Evolutionary conservation across 2,797 vertebrate species (phyloP), one percentile per base, ranked within the genome.

Genomic region (Sebastes trivittatus): DNA sequence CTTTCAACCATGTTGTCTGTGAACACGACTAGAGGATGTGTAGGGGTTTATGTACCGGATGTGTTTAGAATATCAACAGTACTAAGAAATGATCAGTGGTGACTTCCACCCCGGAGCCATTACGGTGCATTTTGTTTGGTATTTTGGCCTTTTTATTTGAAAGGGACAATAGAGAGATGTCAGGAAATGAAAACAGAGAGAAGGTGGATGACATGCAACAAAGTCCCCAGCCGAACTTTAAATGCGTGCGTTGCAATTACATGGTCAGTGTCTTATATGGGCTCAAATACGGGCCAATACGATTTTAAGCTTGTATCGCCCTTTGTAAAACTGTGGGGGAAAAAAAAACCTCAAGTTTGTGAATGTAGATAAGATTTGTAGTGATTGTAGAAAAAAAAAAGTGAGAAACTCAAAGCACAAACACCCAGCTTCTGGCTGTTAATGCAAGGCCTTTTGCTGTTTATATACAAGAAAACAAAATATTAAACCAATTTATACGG

Each of bases 1-100:
- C 72, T 38, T 70, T 77, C 8, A 72, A 52, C 11, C n/a, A 30
- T 61, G 72, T 65, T 69, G 22, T 78, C 20, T 74, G 66, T 80
- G 74, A 82, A 16, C 3, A 25, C 52, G 36, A n/a, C 2, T 30
- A 1, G 16, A 67, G 29, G 38, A 25, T 49, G 63, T 59, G 23
- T 11, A 22, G 30, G 25, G 4, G 25, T 49, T 32, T 23, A 56
- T 69, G 22, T 61, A 46, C 63, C 72, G 49, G 60, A 56, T 78
- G 67, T 73, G 32, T 75, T 42, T 70, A 63, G 27, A 71, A 27
- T 46, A 42, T 77, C 29, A 27, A 36, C 32, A 32, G 54, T 32
- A 52, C 11, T 25, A 23, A 65, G 16, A 36, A 16, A 42, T 22
- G 7, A 62, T 36, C 14, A 60, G 4, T 25, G 27, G 58, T 46